Base-by-base conservation (phyloP, 2,113 vertebrate species). In the Vidua chalybeata region DNA sequence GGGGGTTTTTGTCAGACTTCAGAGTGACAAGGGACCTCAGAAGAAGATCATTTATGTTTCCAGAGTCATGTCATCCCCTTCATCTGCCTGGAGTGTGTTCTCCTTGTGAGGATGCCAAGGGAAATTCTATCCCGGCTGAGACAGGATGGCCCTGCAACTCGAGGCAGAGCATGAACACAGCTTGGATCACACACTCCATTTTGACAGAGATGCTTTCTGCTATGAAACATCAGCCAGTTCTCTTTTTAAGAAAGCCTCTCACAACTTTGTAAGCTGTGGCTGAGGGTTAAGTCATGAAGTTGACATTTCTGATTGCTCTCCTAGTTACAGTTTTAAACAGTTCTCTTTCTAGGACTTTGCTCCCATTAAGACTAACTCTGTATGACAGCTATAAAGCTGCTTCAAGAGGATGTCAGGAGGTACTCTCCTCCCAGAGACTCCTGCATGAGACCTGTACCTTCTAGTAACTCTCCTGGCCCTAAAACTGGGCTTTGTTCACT, bases 381-480 rank as follows among this genome's bases (percentile, higher is more conserved):
- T 75, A 54, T 59, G 71, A 89, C 49, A 76, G 28, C 51, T 62
- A 10, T 23, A 64, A 90, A 68, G 41, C 20, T 69, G 71, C 23
- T 69, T 54, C 30, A 85, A n/a, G 12, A 76, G 9, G 13, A 77
- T 67, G 30, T 68, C 23, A 74, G 28, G 56, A 89, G 22, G 17
- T 49, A 28, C 39, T 67, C 52, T n/a, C 35, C 64, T 87, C 30
- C 33, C 10, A 27, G 43, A 87, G 33, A 76, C 20, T 83, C 49
- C 30, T 0, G 1, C 6, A 6, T 15, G 54, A 86, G 6, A 79
- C 15, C 19, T 56, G 3, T 1, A 84, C 3, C 1, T 61, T 85
- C 82, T 31, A 61, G 5, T 16, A 73, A 88, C 49, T 39, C 11
- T 27, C 20, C 46, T 46, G 24, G 26, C 17, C 28, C 43, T 37